Evolutionary conservation across 2,888 invertebrate species (phyloP).

Genomic region (Temnothorax ravouxi): DNA sequence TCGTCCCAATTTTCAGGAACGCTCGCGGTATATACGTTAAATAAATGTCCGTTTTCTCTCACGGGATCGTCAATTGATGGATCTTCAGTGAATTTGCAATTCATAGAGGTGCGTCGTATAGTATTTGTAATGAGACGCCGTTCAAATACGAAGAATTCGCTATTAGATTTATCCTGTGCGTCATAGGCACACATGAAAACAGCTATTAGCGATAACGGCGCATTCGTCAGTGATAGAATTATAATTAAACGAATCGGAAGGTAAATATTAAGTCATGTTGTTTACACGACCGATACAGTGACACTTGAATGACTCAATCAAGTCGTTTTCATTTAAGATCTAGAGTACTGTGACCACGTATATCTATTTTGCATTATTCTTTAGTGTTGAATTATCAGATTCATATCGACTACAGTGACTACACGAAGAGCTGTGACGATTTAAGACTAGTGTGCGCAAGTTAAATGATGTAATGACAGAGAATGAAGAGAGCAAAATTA

Average conservation of each 20-base stretch:
- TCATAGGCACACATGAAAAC: slow-evolving; percentile 25
- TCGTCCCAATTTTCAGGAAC: not conserved
- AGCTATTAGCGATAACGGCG: slow-evolving; percentile 27
- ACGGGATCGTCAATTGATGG: not conserved
- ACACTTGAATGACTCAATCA: slow-evolving; percentile 37
- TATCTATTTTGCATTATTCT: slow-evolving; percentile 1
- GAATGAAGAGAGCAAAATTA: not conserved
- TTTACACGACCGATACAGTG: slow-evolving; percentile 21
- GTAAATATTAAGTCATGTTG: slow-evolving; percentile 42
- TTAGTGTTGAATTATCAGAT: not conserved
- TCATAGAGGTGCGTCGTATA: slow-evolving; percentile 15
- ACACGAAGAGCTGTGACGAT: not conserved
- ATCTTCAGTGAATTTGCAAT: slow-evolving; percentile 30
- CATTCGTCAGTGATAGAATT: slow-evolving; percentile 29
- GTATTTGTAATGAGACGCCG: slow-evolving; percentile 21
- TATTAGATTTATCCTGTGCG: slow-evolving; percentile 38
- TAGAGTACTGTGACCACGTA: not conserved
- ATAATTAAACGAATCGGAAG: slow-evolving; percentile 43
- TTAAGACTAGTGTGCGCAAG: not conserved
- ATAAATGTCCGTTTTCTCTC: not conserved
- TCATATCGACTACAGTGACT: not conserved
- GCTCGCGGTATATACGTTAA: not conserved
- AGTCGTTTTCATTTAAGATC: slow-evolving; percentile 19
- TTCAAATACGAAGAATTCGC: slow-evolving; percentile 22
- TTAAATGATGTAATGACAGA: slow-evolving; percentile 4